Conservation (phyloP, 2,888 invertebrate genomes). For the Dendrolimus houi region DNA sequence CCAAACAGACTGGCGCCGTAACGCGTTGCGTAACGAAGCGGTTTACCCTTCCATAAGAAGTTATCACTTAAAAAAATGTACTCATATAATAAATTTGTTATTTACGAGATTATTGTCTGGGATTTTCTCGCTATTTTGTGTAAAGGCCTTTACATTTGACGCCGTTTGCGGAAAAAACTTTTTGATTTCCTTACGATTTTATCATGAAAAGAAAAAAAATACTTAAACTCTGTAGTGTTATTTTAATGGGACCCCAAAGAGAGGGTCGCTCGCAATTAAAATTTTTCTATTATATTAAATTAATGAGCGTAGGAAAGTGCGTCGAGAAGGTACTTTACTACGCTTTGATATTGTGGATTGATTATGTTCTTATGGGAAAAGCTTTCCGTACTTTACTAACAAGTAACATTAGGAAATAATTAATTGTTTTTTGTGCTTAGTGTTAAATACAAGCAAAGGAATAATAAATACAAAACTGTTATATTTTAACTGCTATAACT, state of each 20-base stretch:
- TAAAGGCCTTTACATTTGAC: conserved; percentile 12
- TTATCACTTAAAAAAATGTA: no score
- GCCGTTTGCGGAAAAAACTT: conserved; percentile 11
- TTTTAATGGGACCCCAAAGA: conserved; percentile 35
- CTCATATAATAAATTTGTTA: not conserved
- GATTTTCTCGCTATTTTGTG: not conserved
- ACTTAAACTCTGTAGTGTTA: conserved; percentile 32
- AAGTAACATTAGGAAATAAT: not conserved
- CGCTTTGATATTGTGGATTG: conserved; percentile 16
- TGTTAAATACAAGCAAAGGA: no score
- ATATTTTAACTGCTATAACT: no score
- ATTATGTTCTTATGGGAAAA: conserved; percentile 6
- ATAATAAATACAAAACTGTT: no score
- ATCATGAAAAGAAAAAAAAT: conserved; percentile 29
- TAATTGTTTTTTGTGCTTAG: not conserved
- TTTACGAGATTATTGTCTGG: not conserved
- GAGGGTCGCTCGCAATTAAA: conserved; percentile 43
- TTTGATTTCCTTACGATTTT: conserved; percentile 25
- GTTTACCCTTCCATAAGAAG: no score
- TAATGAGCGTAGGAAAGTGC: conserved; percentile 36
- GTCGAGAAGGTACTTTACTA: conserved; percentile 22
- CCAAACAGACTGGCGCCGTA: no score
- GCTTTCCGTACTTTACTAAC: not conserved
- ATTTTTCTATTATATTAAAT: conserved; percentile 51
- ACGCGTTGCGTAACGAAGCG: no score